Base-by-base conservation (phyloP, 1,140 invertebrate genomes). In the Saxidomus purpurata region DNA sequence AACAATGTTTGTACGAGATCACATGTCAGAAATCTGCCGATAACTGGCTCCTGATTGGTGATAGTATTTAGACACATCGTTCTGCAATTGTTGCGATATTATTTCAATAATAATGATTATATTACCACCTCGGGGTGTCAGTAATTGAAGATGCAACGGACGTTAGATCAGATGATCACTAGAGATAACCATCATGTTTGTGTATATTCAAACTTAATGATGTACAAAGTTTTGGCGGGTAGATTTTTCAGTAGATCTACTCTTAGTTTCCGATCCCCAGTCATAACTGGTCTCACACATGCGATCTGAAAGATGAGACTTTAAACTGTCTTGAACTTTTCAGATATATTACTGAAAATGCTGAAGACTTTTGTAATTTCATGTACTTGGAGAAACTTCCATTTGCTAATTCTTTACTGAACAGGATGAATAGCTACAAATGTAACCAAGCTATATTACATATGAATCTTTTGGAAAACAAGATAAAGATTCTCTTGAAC, bases 191-290 rank as follows among this genome's bases (percentile, higher is more conserved):
- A 71, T 71, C 67, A 38, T 71, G 67, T 38, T 71, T n/a, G 6
- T 22, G 25, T 19, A n/a, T 34, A 71, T 71, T 71, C 34, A 71
- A 71, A 36, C 34, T 71, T 38, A 38, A 71, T 71, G 36, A 71
- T n/a, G 67, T 71, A 71, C 22, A 71, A 71, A 71, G 36, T 71
- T 71, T 71, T 71, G 67, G 67, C 67, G 67, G 67, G 67, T 38
- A 71, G 67, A 63, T 63, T 28, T 25, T 19, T 9, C 59, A 4
- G 15, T 43, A 43, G 4, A 43, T 8, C 43, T 43, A 8, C 43
- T 43, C n/a, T n/a, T n/a, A n/a, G n/a, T n/a, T n/a, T n/a, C n/a
- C n/a, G n/a, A n/a, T n/a, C n/a, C n/a, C n/a, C n/a, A n/a, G n/a
- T n/a, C n/a, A n/a, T n/a, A n/a, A n/a, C n/a, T n/a, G n/a, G n/a